These are phyloP conservation scores for Cirrhinus mrigala DNA, from an alignment of 2,797 vertebrate species.

Conservation along the genomic window DNA sequence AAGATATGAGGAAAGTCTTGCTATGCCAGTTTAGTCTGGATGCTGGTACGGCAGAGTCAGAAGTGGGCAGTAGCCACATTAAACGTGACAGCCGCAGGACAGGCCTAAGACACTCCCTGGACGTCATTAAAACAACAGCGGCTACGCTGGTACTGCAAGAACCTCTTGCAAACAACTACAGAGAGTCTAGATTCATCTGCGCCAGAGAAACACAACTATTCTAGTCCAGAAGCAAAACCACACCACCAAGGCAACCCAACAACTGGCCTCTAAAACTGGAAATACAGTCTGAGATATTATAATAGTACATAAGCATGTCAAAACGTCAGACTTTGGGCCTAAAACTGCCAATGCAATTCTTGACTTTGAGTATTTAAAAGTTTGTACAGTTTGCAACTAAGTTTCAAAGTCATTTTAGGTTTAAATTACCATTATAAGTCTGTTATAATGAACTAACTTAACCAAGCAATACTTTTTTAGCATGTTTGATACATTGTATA, in stretches of 20 bases:
- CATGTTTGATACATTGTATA: background rate
- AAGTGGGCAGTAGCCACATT: conserved; percentile 1
- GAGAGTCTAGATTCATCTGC: background rate
- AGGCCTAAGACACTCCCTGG: conserved; percentile 29
- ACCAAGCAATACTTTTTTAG: background rate
- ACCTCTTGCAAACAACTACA: background rate
- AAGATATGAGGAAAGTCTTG: conserved; percentile 49
- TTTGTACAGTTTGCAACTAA: no score
- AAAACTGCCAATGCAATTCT: background rate
- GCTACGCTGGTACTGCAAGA: background rate
- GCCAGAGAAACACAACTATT: background rate
- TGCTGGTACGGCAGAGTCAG: background rate
- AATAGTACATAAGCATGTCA: background rate
- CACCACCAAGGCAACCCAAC: background rate
- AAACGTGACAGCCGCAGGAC: conserved; percentile 2
- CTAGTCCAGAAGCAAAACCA: background rate
- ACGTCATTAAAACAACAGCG: background rate
- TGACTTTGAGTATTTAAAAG: no score
- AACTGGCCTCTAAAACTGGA: background rate
- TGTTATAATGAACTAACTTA: no score
- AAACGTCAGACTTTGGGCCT: no score
- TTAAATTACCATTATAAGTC: no score
- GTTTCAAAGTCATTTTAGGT: no score
- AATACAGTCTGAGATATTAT: background rate
- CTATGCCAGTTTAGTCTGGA: conserved; percentile 18